These are phyloP conservation scores for Sorex araneus DNA, from an alignment of 2,113 vertebrate genomes.

Conservation along the genomic window DNA sequence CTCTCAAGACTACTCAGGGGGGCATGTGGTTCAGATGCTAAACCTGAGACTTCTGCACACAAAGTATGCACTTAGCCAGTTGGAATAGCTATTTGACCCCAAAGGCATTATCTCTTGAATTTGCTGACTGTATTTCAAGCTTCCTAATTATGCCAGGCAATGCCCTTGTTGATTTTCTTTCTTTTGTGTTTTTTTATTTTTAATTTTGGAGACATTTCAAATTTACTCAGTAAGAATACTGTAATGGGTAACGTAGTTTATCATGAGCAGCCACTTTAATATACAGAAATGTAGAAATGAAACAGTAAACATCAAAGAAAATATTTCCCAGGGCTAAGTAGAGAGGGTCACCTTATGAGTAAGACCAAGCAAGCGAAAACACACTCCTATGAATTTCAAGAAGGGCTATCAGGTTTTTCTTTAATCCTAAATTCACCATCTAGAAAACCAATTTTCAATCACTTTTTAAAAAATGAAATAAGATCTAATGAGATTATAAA, in stretches of 20 bases:
- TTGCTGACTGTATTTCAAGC: background rate
- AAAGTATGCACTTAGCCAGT: no score
- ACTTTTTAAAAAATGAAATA: background rate
- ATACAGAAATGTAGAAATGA: background rate
- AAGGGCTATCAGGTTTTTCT: background rate
- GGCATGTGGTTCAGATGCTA: no score
- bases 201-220: background rate
- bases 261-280: constrained; percentile 13
- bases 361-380: constrained; percentile 5
- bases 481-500: constrained; percentile 11
- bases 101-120: background rate
- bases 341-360: background rate
- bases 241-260: background rate
- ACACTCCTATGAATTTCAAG: constrained; percentile 12
- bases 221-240: constrained; percentile 8
- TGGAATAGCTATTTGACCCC: no score
- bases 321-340: background rate
- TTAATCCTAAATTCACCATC: background rate
- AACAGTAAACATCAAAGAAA: background rate
- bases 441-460: background rate
- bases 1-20: no score
- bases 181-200: no score
- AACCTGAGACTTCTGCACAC: no score
- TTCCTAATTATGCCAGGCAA: background rate
- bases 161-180: no score